phyloP scores from a whole-genome alignment of 2,113 vertebrate species.

The Hyla sarda region DNA sequence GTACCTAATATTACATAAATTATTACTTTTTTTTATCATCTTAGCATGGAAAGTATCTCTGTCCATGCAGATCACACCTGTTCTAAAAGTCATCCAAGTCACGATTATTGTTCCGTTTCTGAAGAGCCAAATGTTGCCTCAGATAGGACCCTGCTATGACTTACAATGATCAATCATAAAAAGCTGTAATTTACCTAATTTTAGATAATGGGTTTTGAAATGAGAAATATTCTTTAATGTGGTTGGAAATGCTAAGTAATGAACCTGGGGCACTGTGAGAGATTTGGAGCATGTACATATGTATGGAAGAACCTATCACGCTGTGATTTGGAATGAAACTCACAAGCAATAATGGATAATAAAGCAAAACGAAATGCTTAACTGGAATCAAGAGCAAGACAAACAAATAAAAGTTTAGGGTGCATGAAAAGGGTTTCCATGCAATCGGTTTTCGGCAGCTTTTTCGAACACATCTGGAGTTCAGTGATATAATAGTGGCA shows the following conservation, averaged over 20 bases:
- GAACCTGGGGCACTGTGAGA: slow-evolving; percentile 20
- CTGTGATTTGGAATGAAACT: slow-evolving; percentile 50
- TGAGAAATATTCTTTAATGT: slow-evolving; percentile 39
- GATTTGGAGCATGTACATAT: slow-evolving; percentile 23
- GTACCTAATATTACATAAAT: background rate
- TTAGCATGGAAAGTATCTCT: background rate
- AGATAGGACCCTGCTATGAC: background rate
- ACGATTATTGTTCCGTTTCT: background rate
- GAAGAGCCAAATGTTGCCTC: background rate
- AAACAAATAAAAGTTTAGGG: slow-evolving; percentile 53
- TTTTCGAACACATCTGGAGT: slow-evolving; percentile 15
- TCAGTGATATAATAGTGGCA: background rate
- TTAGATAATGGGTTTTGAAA: slow-evolving; percentile 32
- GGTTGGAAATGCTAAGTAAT: slow-evolving; percentile 38
- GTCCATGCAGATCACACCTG: background rate
- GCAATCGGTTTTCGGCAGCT: slow-evolving; percentile 13
- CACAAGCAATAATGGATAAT: slow-evolving; percentile 39
- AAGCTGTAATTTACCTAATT: slow-evolving; percentile 44
- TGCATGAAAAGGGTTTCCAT: slow-evolving; percentile 8
- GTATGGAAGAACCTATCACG: slow-evolving; percentile 21
- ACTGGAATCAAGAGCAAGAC: slow-evolving; percentile 41
- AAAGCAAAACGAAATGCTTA: slow-evolving; percentile 44
- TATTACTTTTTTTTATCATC: background rate
- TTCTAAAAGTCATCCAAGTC: slow-evolving; percentile 6
- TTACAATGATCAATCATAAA: slow-evolving; percentile 16